Conservation (phyloP, 2,797 vertebrate genomes). For the Anabas testudineus region DNA sequence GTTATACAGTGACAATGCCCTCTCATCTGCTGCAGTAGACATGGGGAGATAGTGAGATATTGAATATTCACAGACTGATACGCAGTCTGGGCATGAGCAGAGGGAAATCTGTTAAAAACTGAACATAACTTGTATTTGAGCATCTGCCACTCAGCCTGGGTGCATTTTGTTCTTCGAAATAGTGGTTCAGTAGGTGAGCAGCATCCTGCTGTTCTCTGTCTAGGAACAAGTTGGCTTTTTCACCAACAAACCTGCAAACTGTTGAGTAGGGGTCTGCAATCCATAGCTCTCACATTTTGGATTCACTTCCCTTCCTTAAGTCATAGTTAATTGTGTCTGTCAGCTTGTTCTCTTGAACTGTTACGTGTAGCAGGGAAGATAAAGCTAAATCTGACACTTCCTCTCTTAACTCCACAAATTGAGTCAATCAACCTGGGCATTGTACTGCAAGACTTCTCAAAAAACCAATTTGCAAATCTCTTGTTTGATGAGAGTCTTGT, state of each 20-base stretch:
- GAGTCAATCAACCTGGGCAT: conserved; percentile 23
- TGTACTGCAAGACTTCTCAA: conserved; percentile 18
- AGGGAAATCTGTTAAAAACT: conserved; percentile 50
- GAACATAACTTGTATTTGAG: conserved; percentile 53
- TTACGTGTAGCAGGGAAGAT: conserved; percentile 19
- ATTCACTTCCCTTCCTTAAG: background rate
- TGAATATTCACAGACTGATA: conserved; percentile 28
- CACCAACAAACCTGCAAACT: conserved; percentile 25
- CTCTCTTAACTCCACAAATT: conserved; percentile 34
- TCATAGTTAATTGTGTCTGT: conserved; percentile 13
- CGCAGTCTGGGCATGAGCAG: conserved; percentile 26
- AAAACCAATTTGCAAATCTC: conserved; percentile 49
- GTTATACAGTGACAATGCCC: conserved; percentile 36
- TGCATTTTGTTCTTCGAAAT: conserved; percentile 42
- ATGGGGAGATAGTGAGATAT: conserved; percentile 19
- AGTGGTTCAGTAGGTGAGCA: conserved; percentile 29
- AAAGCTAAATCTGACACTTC: conserved; percentile 24
- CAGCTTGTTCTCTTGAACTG: conserved; percentile 10
- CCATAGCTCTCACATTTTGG: background rate
- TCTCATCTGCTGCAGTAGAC: conserved; percentile 36
- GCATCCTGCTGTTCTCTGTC: conserved; percentile 34
- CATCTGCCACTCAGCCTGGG: conserved; percentile 43
- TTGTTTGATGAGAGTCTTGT: conserved; percentile 39
- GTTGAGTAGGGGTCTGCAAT: background rate
- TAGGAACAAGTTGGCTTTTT: conserved; percentile 11